Conservation (phyloP, 2,797 vertebrate species). For the Hafferia zeledoni region DNA sequence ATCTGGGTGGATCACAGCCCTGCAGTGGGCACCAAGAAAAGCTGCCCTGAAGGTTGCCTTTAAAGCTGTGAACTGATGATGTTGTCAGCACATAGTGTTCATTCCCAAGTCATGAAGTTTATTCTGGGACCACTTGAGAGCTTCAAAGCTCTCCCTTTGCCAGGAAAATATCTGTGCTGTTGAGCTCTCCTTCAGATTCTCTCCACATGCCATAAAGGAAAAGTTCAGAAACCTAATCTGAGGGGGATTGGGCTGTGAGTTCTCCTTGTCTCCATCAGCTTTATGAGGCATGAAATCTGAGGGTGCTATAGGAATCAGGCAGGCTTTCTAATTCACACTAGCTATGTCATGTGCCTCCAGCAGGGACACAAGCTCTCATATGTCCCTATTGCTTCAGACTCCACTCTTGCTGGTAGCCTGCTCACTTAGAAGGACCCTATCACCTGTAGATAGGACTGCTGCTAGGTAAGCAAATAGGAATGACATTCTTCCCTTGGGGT, state of each 20-base stretch:
- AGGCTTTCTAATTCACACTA: neutral
- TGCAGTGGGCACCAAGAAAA: neutral
- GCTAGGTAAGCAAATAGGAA: neutral
- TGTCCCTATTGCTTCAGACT: neutral
- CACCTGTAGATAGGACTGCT: neutral
- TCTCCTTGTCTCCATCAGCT: neutral
- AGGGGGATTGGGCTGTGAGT: neutral
- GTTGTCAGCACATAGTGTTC: constrained; percentile 59
- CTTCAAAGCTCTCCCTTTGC: constrained; percentile 52
- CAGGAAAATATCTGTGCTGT: constrained; percentile 60
- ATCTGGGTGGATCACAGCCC: neutral
- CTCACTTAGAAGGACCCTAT: neutral
- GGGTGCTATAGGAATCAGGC: neutral
- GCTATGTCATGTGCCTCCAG: neutral
- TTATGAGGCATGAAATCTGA: neutral
- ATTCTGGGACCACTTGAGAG: constrained; percentile 63
- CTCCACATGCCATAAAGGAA: constrained; percentile 54
- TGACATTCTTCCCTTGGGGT: neutral
- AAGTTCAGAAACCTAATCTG: constrained; percentile 56
- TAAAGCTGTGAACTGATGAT: neutral
- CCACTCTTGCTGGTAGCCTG: neutral
- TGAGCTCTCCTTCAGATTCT: constrained; percentile 55
- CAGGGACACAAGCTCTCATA: neutral
- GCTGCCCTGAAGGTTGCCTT: constrained; percentile 28
- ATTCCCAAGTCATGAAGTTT: constrained; percentile 62